A percentile compares a stretch with the other conserved stretches of the same genome.
Evolutionary conservation across 2,113 vertebrate genomes (phyloP).

Genomic region (Saguinus midas): DNA sequence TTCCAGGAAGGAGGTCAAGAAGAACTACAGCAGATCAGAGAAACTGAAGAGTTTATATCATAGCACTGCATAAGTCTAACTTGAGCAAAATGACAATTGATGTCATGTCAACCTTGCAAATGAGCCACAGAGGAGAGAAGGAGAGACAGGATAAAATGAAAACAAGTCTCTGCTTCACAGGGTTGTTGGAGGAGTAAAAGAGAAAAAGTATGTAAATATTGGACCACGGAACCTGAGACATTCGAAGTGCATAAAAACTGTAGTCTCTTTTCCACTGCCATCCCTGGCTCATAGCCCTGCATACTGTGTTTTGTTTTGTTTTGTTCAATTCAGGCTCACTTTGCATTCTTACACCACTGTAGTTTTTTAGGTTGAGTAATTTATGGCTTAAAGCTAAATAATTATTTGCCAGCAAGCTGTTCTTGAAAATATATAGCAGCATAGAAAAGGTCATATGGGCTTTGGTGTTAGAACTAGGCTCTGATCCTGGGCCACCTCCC

Average conservation of each 20-base stretch:
- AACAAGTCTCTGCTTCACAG: neutral
- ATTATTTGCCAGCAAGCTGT: neutral
- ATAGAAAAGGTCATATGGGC: neutral
- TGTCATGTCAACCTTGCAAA: neutral
- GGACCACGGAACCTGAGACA: neutral
- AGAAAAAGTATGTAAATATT: neutral
- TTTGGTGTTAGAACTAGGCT: neutral
- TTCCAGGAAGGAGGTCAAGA: neutral
- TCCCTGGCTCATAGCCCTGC: neutral
- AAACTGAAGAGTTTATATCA: neutral
- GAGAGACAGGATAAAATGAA: neutral
- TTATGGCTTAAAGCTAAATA: neutral
- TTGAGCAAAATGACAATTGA: slow-evolving; percentile 35
- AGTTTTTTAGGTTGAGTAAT: slow-evolving; percentile 28
- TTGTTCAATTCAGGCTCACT: slow-evolving; percentile 23
- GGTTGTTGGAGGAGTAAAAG: neutral
- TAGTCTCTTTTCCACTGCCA: neutral
- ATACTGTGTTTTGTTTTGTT: neutral
- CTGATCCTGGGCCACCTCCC: neutral
- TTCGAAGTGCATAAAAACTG: neutral
- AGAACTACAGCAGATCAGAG: neutral
- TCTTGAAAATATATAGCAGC: neutral
- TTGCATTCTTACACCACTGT: neutral
- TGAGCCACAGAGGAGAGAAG: neutral
- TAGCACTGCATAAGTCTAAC: neutral